phyloP scores from a whole-genome alignment of 1,140 invertebrate species.

The Sinella curviseta region DNA sequence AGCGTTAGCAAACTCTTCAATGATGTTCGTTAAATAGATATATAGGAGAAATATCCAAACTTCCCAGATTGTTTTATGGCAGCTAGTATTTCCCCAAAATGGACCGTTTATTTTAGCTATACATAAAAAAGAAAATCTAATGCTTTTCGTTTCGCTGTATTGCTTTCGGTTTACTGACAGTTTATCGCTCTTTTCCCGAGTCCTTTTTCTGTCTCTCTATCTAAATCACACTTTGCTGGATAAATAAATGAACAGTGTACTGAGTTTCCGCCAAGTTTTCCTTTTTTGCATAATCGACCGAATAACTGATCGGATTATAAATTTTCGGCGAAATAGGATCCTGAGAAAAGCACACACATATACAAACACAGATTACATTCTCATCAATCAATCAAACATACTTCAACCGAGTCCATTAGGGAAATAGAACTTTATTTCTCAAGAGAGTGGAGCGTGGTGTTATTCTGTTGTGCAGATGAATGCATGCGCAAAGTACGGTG shows the following conservation, averaged over 20 bases:
- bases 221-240: not conserved
- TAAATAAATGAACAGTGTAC: not conserved
- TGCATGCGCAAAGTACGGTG: not conserved
- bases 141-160: too few relatives aligned
- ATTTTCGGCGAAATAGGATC: not conserved
- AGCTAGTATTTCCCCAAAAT: too few relatives aligned
- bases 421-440: constrained; percentile 15
- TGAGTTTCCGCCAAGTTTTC: too few relatives aligned
- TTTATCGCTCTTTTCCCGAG: not conserved
- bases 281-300: not conserved
- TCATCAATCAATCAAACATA: constrained; percentile 24
- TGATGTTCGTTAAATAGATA: too few relatives aligned
- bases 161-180: not conserved
- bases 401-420: constrained; percentile 22
- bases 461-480: not conserved
- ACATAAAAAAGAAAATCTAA: too few relatives aligned
- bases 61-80: too few relatives aligned
- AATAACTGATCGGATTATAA: constrained; percentile 25
- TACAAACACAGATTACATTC: constrained; percentile 20
- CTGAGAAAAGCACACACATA: not conserved
- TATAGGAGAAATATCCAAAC: too few relatives aligned
- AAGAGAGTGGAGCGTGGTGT: not conserved
- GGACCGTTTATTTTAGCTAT: too few relatives aligned
- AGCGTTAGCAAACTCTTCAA: too few relatives aligned
- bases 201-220: not conserved